Evolutionary conservation across 2,797 vertebrate species (phyloP), one percentile per base, ranked within the genome.

Genomic region (Ciconia nigra): DNA sequence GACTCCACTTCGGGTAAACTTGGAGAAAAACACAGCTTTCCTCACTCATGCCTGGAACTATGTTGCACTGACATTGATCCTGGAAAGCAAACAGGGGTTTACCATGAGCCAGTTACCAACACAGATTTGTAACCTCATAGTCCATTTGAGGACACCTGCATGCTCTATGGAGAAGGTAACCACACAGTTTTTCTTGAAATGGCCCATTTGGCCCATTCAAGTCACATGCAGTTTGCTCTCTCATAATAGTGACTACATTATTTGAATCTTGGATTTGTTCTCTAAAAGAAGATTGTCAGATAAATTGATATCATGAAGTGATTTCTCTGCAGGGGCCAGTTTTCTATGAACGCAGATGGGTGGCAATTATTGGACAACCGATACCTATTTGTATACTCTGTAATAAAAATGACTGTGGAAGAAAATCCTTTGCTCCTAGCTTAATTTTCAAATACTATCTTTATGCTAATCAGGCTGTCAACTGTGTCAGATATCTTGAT

Each of bases 41-140:
- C 15, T 86, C 33, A 21, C 1, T 44, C n/a, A 10, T 5, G 4
- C 2, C 20, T 72, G 37, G 21, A 83, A 79, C 51, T n/a, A 21
- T 2, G 19, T 84, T 19, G 5, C 21, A 18, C 6, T 13, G 31
- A 31, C 11, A 25, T 16, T 4, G 47, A 54, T 67, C 29, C 12
- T 8, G 6, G 29, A 41, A 61, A 52, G 8, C 6, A 77, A 87
- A 65, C 2, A 22, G 7, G 7, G 8, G 3, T 10, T 35, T 54
- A 22, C 16, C 15, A 2, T 1, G 1, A 55, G 15, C 22, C 29
- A 42, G 2, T 33, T 57, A 26, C 26, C 41, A 29, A 7, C 1
- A 26, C 6, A 35, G 29, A 47, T 63, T 55, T 74, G 33, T 28
- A 35, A 55, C 25, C 21, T 51, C 14, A 18, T 2, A 31, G 39